Evolutionary conservation across 2,888 invertebrate species (phyloP).

Genomic region (Hemistola chrysoprasaria): DNA sequence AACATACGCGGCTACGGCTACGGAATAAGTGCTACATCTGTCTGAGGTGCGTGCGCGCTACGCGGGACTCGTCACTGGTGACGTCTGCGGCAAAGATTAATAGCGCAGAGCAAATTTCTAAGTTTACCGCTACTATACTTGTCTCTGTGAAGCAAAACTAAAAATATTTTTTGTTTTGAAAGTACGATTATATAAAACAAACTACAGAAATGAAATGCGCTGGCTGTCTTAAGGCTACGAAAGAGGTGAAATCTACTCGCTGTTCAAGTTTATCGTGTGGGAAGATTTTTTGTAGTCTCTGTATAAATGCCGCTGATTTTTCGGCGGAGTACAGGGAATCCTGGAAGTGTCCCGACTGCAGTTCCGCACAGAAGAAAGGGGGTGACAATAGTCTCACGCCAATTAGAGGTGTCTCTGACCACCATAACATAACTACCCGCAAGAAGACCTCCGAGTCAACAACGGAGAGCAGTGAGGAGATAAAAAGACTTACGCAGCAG

Average conservation of each 20-base stretch:
- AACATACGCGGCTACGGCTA: neutral
- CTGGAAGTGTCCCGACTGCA: slow-evolving; percentile 1
- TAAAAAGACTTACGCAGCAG: no score
- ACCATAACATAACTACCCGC: neutral
- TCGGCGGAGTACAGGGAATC: neutral
- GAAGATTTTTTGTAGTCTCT: neutral
- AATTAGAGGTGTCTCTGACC: no score
- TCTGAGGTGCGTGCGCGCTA: neutral
- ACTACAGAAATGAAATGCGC: neutral
- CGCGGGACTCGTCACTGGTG: neutral
- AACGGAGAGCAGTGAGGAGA: neutral
- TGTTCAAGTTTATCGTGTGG: neutral
- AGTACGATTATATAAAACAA: no score
- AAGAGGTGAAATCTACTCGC: neutral
- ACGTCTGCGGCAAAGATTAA: neutral
- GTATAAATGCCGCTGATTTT: neutral
- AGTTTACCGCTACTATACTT: neutral
- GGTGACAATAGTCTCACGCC: neutral
- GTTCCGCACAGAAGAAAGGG: neutral
- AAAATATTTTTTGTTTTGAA: no score
- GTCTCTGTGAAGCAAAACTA: no score
- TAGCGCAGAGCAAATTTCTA: neutral
- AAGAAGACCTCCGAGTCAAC: neutral
- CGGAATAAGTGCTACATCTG: neutral
- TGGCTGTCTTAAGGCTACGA: neutral